Conservation (phyloP, 2,113 vertebrate genomes). For the Clarias magur region DNA sequence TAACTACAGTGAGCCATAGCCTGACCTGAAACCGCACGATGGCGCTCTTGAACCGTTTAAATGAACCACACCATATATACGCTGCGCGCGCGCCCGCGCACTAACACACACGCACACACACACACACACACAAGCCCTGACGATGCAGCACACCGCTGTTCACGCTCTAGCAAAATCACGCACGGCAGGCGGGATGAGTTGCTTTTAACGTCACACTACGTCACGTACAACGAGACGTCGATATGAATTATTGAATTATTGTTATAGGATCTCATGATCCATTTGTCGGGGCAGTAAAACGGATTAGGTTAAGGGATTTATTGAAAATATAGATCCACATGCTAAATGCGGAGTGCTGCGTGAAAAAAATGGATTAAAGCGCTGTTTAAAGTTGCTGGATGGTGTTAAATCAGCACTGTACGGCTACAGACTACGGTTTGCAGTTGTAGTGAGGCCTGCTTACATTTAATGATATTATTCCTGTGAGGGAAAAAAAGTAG, state of each 20-base stretch:
- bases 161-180: constrained; percentile 33
- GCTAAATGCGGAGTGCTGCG: neutral
- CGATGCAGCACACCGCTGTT: neutral
- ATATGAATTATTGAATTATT: constrained; percentile 50
- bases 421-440: neutral
- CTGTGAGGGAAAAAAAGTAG: neutral
- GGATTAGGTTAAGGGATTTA: neutral
- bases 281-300: constrained; percentile 16
- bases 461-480: neutral
- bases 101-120: neutral
- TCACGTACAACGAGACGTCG: constrained; percentile 66
- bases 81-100: too few species aligned
- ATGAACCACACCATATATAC: neutral
- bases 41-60: constrained; percentile 47
- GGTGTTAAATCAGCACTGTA: neutral
- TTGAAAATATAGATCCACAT: neutral
- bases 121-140: neutral
- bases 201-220: constrained; percentile 68
- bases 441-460: neutral
- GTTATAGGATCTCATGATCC: constrained; percentile 5
- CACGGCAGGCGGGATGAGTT: neutral
- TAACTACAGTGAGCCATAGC: neutral
- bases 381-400: neutral
- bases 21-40: constrained; percentile 38
- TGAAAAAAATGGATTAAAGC: neutral